Evolutionary conservation across 2,113 vertebrate species (phyloP).

Genomic region (Urocitellus parryii): DNA sequence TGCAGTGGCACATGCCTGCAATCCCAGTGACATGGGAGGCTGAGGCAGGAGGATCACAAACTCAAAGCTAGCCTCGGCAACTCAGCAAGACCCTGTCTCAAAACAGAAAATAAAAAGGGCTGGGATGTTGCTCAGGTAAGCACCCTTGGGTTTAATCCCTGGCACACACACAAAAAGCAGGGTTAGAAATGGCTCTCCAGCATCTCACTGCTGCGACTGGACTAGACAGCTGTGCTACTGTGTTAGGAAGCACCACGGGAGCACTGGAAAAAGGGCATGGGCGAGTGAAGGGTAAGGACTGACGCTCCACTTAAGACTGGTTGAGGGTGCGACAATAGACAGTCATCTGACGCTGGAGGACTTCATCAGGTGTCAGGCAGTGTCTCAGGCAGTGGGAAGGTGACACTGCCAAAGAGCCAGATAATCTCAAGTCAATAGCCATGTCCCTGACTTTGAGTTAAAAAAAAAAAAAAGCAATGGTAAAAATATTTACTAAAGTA

Average conservation of each 20-base stretch:
- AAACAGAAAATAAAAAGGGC: too few species aligned
- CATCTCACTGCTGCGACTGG: too few species aligned
- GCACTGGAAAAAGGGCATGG: background rate
- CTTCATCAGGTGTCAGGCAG: background rate
- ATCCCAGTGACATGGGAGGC: too few species aligned
- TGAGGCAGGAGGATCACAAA: too few species aligned
- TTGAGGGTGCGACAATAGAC: too few species aligned
- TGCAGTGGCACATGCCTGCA: too few species aligned
- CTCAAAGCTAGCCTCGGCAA: too few species aligned
- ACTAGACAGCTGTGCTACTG: background rate
- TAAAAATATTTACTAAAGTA: background rate
- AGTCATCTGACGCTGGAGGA: accelerated
- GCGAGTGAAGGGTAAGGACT: background rate
- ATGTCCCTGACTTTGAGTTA: background rate
- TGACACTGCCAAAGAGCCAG: background rate
- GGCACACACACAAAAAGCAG: background rate
- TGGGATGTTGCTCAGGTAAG: too few species aligned
- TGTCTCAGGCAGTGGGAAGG: background rate
- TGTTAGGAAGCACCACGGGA: background rate
- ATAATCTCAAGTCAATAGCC: background rate
- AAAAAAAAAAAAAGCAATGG: background rate
- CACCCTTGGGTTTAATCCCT: too few species aligned
- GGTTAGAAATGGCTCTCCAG: background rate
- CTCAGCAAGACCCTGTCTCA: too few species aligned
- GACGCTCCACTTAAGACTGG: background rate